These are phyloP conservation scores for Agonum fuliginosum DNA, from an alignment of 2,888 invertebrate species.

Conservation along the genomic window DNA sequence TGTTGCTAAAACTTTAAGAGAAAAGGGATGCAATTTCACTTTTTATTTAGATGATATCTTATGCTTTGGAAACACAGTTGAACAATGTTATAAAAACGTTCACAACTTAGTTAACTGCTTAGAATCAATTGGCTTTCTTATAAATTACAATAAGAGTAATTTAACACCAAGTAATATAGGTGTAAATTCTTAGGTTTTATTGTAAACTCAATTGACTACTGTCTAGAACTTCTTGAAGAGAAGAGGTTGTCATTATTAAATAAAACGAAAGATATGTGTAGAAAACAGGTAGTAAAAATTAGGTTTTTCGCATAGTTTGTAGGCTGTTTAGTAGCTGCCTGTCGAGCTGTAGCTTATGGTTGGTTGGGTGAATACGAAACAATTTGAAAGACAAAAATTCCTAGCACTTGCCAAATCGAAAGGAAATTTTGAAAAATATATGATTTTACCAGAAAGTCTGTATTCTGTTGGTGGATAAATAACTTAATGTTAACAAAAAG, in stretches of 20 bases:
- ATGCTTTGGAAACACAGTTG: background rate
- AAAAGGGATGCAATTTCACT: constrained; percentile 60
- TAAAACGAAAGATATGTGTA: background rate
- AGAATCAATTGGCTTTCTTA: background rate
- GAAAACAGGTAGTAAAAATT: constrained; percentile 42
- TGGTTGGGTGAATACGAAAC: constrained; percentile 61
- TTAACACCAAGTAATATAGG: background rate
- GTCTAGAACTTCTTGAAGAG: background rate
- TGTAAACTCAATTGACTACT: background rate
- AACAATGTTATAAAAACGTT: background rate
- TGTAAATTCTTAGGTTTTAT: background rate
- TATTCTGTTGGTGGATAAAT: no score
- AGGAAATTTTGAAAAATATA: constrained; percentile 46
- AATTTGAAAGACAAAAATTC: constrained; percentile 61
- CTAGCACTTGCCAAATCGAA: constrained; percentile 39
- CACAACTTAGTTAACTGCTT: background rate
- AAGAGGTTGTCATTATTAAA: background rate
- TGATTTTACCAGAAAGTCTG: background rate
- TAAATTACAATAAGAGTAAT: background rate
- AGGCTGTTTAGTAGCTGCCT: constrained; percentile 56
- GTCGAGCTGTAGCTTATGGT: constrained; percentile 61
- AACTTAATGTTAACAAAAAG: background rate
- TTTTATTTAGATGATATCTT: no score
- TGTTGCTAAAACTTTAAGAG: constrained; percentile 49
- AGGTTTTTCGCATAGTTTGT: constrained; percentile 46